phyloP scores from a whole-genome alignment of 2,888 invertebrate species.

The Cataglyphis altisquamis region DNA sequence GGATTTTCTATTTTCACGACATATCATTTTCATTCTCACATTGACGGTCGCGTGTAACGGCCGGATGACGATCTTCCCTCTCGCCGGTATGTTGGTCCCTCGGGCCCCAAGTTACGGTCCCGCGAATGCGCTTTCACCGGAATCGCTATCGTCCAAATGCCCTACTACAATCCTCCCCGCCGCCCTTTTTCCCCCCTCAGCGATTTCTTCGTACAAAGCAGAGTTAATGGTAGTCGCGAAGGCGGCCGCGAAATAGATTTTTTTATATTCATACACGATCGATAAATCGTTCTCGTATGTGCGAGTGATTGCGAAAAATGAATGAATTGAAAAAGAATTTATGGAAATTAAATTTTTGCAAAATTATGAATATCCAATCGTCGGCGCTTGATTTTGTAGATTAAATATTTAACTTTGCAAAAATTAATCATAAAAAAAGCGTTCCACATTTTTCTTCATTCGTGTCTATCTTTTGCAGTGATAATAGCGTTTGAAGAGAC shows the following conservation, averaged over 20 bases:
- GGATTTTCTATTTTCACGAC: constrained; percentile 56
- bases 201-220: constrained; percentile 32
- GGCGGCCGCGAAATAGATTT: constrained; percentile 6
- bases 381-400: neutral
- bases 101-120: neutral
- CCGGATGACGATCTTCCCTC: constrained; percentile 7
- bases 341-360: neutral
- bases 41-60: neutral
- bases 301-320: neutral
- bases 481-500: neutral
- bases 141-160: constrained; percentile 5
- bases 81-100: neutral
- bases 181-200: neutral
- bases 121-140: constrained; percentile 29
- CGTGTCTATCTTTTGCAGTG: neutral
- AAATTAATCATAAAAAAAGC: constrained; percentile 11
- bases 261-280: neutral
- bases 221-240: constrained; percentile 9
- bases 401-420: neutral
- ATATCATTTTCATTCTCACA: constrained; percentile 56
- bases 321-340: neutral
- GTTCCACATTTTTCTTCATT: neutral
- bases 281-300: neutral
- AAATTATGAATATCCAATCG: neutral
- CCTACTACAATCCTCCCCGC: neutral